These are phyloP conservation scores for Holotrichia oblita DNA, from an alignment of 1,140 invertebrate species.

Conservation along the genomic window DNA sequence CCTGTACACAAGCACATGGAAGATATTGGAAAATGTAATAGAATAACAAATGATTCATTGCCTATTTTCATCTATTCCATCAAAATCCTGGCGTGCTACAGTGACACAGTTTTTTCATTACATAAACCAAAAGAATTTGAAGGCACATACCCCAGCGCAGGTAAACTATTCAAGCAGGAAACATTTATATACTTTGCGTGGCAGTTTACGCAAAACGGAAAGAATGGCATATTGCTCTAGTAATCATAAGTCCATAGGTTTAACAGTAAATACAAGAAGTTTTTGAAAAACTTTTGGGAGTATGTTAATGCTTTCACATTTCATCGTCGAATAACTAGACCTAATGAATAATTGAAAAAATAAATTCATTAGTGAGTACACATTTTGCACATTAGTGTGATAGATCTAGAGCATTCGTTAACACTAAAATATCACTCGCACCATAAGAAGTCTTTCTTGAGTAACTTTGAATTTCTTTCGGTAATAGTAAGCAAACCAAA, in stretches of 20 bases:
- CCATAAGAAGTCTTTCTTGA: no score
- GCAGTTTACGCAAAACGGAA: not conserved
- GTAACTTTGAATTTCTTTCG: no score
- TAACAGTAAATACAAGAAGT: not conserved
- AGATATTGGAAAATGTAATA: not conserved
- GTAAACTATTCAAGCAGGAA: slow-evolving; percentile 37
- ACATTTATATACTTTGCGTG: slow-evolving; percentile 24
- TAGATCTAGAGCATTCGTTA: no score
- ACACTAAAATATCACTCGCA: no score
- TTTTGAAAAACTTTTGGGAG: not conserved
- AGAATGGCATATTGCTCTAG: not conserved
- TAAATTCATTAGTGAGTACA: no score
- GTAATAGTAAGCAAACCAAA: no score
- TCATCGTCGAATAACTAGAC: no score
- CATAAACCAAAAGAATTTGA: slow-evolving; percentile 34
- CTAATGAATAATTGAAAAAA: no score
- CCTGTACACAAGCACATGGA: not conserved
- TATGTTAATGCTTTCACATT: no score
- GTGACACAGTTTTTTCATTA: slow-evolving; percentile 5
- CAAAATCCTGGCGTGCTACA: not conserved
- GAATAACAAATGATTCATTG: not conserved
- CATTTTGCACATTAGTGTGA: no score
- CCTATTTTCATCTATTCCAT: not conserved
- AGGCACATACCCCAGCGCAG: slow-evolving; percentile 41
- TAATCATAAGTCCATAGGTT: not conserved